Base-by-base conservation (phyloP, 1,140 invertebrate genomes). In the Drosophila ficusphila region DNA sequence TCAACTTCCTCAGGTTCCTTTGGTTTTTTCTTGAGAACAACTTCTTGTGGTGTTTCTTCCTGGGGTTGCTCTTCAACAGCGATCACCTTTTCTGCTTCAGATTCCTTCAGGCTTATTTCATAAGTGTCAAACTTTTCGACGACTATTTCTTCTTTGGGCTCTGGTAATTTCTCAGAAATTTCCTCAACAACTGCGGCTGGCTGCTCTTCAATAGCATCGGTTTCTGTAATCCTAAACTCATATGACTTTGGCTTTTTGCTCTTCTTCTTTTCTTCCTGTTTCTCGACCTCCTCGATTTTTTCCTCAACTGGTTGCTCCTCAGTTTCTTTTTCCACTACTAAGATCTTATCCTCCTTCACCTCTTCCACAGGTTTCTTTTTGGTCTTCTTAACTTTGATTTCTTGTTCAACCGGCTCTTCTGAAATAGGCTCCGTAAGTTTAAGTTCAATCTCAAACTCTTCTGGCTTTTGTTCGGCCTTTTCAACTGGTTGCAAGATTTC, bases 311-410 rank as follows among this genome's bases (percentile, higher is more conserved):
- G 62, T 39, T 79, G 31, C 4, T 34, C 14, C 27, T 76, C 69
- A 6, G 88, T 86, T 56, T 90, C 88, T 64, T 88, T 73, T n/a
- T 77, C 56, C 21, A 86, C 73, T 44, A 90, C 72, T 48, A 70
- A 52, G 14, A 79, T 41, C 23, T 76, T 52, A 14, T 72, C 64
- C 51, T 85, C 51, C 2, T 60, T 60, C 12, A 75, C 64, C 29
- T 78, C 68, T 44, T 86, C 76, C 0, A 42, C 21, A 39, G 61
- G 49, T 42, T 91, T 90, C 56, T 91, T 90, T 34, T 83, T 91
- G 2, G 82, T 57, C 62, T 91, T 90, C 25, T 90, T 91, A 1
- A 90, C 41, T 8, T 61, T 70, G n/a, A 92, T 67, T 70, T 92
- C 89, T 46, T 88, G 69, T 39, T 78, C 61, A 33, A 79, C 60